Evolutionary conservation across 2,113 vertebrate species (phyloP).

Genomic region (Struthidea cinerea): DNA sequence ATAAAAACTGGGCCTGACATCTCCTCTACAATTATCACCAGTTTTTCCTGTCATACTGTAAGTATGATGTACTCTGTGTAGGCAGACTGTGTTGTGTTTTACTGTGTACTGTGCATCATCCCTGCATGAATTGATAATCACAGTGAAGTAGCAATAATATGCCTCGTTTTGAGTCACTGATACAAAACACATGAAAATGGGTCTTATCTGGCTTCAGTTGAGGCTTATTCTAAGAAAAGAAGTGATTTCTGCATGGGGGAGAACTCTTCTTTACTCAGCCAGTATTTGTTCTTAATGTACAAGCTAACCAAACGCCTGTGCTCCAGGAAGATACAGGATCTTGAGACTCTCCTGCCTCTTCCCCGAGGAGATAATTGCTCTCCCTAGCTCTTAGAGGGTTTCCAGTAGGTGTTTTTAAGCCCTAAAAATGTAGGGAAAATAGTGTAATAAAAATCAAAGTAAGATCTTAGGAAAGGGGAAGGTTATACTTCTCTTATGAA

Average conservation of each 20-base stretch:
- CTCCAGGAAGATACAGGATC: background rate
- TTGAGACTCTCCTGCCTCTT: background rate
- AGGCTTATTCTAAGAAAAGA: background rate
- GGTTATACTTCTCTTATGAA: background rate
- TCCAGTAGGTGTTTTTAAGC: background rate
- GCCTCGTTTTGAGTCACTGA: background rate
- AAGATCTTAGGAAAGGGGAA: background rate
- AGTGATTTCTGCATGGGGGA: background rate
- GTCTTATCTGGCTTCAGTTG: background rate
- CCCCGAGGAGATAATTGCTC: background rate
- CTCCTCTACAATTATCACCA: background rate
- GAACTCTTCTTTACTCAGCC: background rate
- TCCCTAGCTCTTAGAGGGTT: background rate
- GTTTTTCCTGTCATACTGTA: background rate
- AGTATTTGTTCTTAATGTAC: background rate
- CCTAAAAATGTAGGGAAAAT: background rate
- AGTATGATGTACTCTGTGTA: background rate
- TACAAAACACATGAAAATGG: background rate
- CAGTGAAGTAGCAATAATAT: background rate
- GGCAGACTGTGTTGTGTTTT: background rate
- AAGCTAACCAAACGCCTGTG: background rate
- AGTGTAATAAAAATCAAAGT: background rate
- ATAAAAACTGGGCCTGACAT: background rate
- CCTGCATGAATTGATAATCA: background rate
- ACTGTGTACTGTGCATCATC: background rate